Evolutionary conservation across 2,113 vertebrate species (phyloP).

Genomic region (Chamaetylas fuelleborni): DNA sequence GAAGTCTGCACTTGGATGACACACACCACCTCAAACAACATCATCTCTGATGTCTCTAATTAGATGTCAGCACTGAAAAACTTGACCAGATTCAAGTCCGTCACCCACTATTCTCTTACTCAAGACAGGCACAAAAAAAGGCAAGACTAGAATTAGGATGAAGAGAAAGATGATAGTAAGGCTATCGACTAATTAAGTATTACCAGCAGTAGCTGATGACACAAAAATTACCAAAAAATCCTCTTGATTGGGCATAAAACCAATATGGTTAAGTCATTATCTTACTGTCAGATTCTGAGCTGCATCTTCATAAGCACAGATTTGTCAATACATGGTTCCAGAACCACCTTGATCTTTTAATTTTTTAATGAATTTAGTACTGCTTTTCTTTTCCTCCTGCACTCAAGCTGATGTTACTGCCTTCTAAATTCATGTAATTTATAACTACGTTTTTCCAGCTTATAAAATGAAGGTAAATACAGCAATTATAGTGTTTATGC

Average conservation of each 20-base stretch:
- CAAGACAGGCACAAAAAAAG: not conserved
- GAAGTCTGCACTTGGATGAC: not conserved
- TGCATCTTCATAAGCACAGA: not conserved
- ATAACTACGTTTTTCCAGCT: not conserved
- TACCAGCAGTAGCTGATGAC: not conserved
- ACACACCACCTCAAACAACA: not conserved
- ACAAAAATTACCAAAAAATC: not conserved
- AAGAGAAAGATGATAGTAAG: not conserved
- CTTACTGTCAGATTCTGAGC: not conserved
- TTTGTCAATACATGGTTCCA: not conserved
- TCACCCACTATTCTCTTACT: not conserved
- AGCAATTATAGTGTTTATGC: constrained; percentile 10
- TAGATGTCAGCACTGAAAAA: too few relatives aligned
- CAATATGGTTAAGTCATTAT: not conserved
- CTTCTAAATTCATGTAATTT: constrained; percentile 13
- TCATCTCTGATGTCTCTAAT: not conserved
- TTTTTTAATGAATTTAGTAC: not conserved
- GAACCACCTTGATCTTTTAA: not conserved
- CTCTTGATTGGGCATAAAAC: not conserved
- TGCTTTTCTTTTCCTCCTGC: not conserved
- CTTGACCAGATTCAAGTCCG: not conserved
- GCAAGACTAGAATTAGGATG: not conserved
- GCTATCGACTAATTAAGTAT: not conserved
- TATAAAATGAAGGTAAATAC: constrained; percentile 36
- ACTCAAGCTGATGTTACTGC: not conserved